A percentile compares a stretch with the other conserved stretches of the same genome.
phyloP scores from a whole-genome alignment of 2,888 invertebrate genomes.

The Oithona nana region DNA sequence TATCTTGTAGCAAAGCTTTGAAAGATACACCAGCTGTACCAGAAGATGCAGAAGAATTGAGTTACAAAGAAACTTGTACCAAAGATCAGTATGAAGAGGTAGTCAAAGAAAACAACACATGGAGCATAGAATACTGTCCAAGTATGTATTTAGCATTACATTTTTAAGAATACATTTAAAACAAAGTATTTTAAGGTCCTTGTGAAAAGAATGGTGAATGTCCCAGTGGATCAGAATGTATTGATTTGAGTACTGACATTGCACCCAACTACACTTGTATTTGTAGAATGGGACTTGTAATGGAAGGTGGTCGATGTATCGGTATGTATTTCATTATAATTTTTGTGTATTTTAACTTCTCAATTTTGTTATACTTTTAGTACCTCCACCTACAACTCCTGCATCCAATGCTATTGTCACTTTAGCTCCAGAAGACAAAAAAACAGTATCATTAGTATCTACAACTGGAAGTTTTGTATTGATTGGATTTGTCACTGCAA shows the following conservation, averaged over 20 bases:
- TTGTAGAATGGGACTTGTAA: slow-evolving; percentile 1
- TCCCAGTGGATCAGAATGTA: not conserved
- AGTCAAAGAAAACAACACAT: not conserved
- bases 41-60: not conserved
- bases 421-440: not conserved
- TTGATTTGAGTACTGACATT: not conserved
- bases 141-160: not conserved
- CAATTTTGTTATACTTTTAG: not conserved
- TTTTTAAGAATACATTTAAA: not conserved
- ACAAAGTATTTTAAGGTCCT: not conserved
- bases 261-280: not conserved
- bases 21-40: not conserved
- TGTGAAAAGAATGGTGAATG: not conserved
- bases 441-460: not conserved
- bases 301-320: not conserved
- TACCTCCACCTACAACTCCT: not conserved
- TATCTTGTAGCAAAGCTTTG: not conserved
- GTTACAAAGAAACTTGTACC: not conserved
- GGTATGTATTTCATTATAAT: too few relatives aligned
- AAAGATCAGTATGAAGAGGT: not conserved
- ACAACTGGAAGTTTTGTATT: not conserved
- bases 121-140: not conserved
- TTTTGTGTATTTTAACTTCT: too few relatives aligned
- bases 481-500: slow-evolving; percentile 3
- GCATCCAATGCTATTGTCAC: not conserved